Percentiles rank a stretch among this genome's conserved stretches.
phyloP scores from a whole-genome alignment of 2,888 invertebrate species.

The Helleia helle region DNA sequence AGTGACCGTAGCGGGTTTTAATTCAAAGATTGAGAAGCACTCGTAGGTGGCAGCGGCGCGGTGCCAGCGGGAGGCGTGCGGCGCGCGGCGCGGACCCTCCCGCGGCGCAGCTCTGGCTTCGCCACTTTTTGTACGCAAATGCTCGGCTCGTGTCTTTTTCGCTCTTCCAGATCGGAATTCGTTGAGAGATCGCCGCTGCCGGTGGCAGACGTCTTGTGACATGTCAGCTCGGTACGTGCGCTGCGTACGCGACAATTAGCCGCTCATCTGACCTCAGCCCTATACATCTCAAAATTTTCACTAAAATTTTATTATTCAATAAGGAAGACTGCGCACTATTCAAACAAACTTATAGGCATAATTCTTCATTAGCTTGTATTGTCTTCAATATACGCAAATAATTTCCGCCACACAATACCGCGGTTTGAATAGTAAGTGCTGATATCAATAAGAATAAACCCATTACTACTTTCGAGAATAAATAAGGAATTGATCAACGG shows the following conservation, averaged over 20 bases:
- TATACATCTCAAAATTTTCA: neutral
- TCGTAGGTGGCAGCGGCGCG: slow-evolving; percentile 16
- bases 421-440: too few relatives aligned
- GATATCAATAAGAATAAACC: too few relatives aligned
- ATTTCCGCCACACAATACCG: too few relatives aligned
- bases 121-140: slow-evolving; percentile 61
- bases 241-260: slow-evolving; percentile 67
- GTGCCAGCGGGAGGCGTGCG: slow-evolving; percentile 26
- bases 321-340: too few relatives aligned
- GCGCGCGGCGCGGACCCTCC: slow-evolving; percentile 38
- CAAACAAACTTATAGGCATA: too few relatives aligned
- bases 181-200: slow-evolving; percentile 68
- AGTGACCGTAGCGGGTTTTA: slow-evolving; percentile 1
- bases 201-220: slow-evolving; percentile 72
- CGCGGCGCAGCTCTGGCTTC: slow-evolving; percentile 52
- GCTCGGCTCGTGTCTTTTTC: slow-evolving; percentile 72
- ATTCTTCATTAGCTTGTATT: too few relatives aligned
- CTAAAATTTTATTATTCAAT: slow-evolving; percentile 3
- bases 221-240: slow-evolving; percentile 64
- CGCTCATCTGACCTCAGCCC: slow-evolving; percentile 46
- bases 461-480: too few relatives aligned
- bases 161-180: slow-evolving; percentile 70
- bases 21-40: slow-evolving; percentile 12
- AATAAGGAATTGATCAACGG: too few relatives aligned
- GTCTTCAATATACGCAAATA: too few relatives aligned